Evolutionary conservation across 2,797 vertebrate species (phyloP).

Genomic region (Macrochelys suwanniensis): DNA sequence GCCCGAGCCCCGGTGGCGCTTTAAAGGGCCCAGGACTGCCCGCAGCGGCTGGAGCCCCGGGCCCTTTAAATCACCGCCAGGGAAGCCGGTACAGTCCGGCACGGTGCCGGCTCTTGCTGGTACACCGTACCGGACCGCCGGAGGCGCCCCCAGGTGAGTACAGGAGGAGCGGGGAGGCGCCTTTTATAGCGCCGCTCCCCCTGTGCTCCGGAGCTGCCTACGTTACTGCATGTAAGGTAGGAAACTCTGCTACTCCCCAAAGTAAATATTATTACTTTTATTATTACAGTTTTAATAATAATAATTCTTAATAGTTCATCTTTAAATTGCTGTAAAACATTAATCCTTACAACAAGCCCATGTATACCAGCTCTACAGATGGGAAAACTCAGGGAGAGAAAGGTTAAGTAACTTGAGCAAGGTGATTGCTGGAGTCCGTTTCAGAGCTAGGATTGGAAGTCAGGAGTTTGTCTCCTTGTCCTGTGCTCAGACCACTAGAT

Average conservation of each 20-base stretch:
- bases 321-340: neutral
- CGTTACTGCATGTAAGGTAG: neutral
- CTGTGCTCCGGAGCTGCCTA: too few species aligned
- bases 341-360: neutral
- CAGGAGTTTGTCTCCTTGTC: neutral
- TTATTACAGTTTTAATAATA: constrained; percentile 42
- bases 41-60: too few species aligned
- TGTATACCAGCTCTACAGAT: constrained; percentile 6
- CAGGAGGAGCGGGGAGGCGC: too few species aligned
- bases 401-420: constrained; percentile 28
- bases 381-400: constrained; percentile 24
- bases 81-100: too few species aligned
- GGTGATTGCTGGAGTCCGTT: neutral
- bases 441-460: neutral
- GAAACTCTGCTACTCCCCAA: constrained; percentile 17
- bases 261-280: constrained; percentile 38
- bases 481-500: neutral
- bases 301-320: constrained; percentile 29
- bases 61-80: too few species aligned
- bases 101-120: too few species aligned
- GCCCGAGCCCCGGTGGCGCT: too few species aligned
- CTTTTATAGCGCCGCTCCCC: too few species aligned
- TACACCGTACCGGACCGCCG: too few species aligned
- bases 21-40: too few species aligned
- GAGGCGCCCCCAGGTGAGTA: too few species aligned